phyloP scores from a whole-genome alignment of 1,140 invertebrate genomes.

The Araneus ventricosus region DNA sequence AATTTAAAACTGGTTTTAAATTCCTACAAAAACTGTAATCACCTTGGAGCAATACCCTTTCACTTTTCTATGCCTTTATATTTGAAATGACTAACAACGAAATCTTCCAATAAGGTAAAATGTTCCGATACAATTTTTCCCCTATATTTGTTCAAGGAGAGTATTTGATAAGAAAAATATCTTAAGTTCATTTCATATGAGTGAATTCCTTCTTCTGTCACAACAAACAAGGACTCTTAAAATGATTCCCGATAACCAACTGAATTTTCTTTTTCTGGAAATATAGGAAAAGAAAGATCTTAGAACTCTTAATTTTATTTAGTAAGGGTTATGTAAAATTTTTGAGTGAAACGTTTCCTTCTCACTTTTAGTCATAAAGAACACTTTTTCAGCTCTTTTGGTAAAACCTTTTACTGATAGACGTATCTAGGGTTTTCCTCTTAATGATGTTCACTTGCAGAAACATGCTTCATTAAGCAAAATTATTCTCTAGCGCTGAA shows the following conservation, averaged over 20 bases:
- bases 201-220: background rate
- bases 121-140: background rate
- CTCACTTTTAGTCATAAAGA: background rate
- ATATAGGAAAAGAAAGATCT: background rate
- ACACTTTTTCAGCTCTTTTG: background rate
- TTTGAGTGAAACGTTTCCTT: background rate
- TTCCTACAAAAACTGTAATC: rapidly evolving
- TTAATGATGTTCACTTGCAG: background rate
- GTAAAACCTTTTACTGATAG: background rate
- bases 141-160: background rate
- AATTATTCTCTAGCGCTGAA: background rate
- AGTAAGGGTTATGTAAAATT: background rate
- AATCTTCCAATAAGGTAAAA: background rate
- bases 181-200: too few species aligned
- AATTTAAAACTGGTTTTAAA: too few species aligned
- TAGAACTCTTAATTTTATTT: background rate
- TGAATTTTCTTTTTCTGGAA: background rate
- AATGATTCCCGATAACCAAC: background rate
- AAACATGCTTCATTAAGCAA: background rate
- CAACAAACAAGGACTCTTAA: too few species aligned
- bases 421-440: background rate
- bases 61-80: background rate
- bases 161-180: background rate
- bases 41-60: background rate
- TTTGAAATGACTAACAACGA: background rate